A percentile compares a stretch with the other conserved stretches of the same genome.
Conservation (phyloP, 2,113 vertebrate species). For the Hemichromis elongatus region DNA sequence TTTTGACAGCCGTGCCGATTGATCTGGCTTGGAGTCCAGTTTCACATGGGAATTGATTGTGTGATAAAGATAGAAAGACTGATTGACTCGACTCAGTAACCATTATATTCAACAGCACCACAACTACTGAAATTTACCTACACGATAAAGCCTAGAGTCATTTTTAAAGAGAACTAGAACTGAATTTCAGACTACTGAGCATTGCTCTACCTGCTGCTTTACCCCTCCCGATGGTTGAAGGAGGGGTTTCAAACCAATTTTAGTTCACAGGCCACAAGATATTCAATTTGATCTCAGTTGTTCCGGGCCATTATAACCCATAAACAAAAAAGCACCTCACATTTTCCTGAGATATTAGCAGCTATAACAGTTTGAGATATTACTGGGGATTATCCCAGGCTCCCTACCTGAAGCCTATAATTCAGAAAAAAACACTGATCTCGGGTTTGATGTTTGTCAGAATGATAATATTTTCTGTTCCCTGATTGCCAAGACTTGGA, state of each 20-base stretch:
- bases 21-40: constrained; percentile 39
- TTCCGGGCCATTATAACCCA: not conserved
- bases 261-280: not conserved
- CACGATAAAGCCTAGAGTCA: rapidly evolving
- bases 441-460: not conserved
- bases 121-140: rapidly evolving
- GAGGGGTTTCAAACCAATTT: not conserved
- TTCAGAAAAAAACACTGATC: rapidly evolving
- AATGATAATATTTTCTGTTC: not conserved
- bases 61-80: constrained; percentile 40
- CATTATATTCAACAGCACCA: not conserved
- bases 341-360: not conserved
- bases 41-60: constrained; percentile 50
- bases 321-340: rapidly evolving
- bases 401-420: not conserved
- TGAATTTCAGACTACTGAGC: not conserved
- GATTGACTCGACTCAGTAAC: constrained; percentile 10
- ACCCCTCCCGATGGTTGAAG: not conserved
- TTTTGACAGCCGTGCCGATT: constrained; percentile 52
- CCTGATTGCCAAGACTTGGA: not conserved
- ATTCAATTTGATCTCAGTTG: not conserved
- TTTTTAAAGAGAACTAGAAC: not conserved
- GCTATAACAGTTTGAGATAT: not conserved
- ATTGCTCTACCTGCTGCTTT: not conserved
- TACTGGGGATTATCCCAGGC: not conserved